Evolutionary conservation across 2,797 vertebrate genomes (phyloP).

Genomic region (Brachyalestes nurse): DNA sequence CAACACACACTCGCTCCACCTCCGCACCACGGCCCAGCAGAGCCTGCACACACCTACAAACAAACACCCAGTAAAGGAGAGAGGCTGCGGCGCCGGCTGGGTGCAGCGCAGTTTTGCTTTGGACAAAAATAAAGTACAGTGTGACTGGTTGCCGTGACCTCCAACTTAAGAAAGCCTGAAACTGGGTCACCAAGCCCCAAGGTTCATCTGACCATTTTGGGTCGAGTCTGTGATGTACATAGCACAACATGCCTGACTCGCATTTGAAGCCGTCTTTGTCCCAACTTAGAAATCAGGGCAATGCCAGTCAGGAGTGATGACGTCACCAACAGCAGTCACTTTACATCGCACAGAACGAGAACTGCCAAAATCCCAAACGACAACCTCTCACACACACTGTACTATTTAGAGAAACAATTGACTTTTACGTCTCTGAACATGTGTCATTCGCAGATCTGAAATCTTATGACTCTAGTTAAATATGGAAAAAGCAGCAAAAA

Average conservation of each 20-base stretch:
- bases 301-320: background rate
- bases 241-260: background rate
- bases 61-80: constrained; percentile 67
- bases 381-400: background rate
- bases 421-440: background rate
- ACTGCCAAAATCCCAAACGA: constrained; percentile 2
- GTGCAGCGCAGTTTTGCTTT: background rate
- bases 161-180: background rate
- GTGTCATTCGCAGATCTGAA: background rate
- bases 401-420: background rate
- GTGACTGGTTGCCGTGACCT: background rate
- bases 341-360: background rate
- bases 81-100: background rate
- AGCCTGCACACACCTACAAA: constrained; percentile 86
- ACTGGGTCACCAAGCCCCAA: background rate
- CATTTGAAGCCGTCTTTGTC: background rate
- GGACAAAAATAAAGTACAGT: background rate
- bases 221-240: background rate
- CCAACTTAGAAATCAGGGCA: background rate
- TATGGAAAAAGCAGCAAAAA: background rate
- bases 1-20: constrained; percentile 80
- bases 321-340: background rate
- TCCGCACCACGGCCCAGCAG: constrained; percentile 85
- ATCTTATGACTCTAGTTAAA: background rate
- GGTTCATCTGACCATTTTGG: background rate